Evolutionary conservation across 2,113 vertebrate genomes (phyloP).

Genomic region (Petaurus breviceps): DNA sequence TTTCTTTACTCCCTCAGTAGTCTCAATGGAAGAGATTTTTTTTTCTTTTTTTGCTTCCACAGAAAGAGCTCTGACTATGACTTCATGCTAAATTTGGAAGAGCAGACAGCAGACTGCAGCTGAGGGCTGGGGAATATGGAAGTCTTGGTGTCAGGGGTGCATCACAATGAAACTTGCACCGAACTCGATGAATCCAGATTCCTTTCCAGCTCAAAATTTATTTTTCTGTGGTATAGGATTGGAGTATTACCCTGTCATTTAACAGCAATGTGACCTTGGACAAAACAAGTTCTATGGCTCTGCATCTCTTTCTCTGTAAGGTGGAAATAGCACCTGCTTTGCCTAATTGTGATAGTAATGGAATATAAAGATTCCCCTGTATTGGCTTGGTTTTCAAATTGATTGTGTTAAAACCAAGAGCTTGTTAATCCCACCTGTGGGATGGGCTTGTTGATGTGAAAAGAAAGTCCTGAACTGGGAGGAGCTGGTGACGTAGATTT

Average conservation of each 20-base stretch:
- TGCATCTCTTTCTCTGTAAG: constrained; percentile 12
- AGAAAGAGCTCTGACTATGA: not conserved
- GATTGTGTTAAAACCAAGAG: no score
- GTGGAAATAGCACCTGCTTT: not conserved
- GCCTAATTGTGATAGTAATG: no score
- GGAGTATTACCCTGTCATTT: not conserved
- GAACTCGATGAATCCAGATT: not conserved
- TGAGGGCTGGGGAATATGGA: not conserved
- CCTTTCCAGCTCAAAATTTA: not conserved
- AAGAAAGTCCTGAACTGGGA: no score
- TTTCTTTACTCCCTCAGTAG: not conserved
- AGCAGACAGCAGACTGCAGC: not conserved
- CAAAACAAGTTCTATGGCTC: not conserved
- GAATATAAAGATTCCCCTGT: no score
- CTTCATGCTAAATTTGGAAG: not conserved
- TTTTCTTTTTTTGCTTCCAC: not conserved
- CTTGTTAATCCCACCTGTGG: no score
- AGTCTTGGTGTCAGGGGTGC: not conserved
- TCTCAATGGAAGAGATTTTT: not conserved
- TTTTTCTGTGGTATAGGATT: not conserved
- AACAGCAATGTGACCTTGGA: not conserved
- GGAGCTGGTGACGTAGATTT: no score
- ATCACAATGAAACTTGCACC: not conserved
- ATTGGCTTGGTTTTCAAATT: no score
- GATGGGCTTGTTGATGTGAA: no score